Evolutionary conservation across 2,888 invertebrate genomes (phyloP).

Genomic region (Mongoloraphidia duomilia): DNA sequence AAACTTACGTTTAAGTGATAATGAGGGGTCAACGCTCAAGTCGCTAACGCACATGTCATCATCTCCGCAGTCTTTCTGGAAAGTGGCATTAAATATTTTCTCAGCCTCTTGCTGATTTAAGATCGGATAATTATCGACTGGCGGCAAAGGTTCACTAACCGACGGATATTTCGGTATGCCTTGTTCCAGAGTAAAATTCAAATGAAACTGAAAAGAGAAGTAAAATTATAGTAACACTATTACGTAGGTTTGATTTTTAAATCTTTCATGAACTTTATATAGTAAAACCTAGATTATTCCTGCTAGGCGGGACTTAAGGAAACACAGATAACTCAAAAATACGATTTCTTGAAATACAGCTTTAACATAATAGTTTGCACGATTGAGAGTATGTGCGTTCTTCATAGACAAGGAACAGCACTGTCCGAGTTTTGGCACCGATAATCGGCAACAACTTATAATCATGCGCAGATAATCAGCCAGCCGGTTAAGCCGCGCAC

Average conservation of each 20-base stretch:
- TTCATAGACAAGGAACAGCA: too few species aligned
- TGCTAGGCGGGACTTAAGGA: too few species aligned
- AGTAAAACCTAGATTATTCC: too few species aligned
- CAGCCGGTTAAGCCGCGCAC: too few species aligned
- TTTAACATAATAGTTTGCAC: too few species aligned
- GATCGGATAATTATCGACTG: constrained; percentile 69
- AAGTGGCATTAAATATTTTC: constrained; percentile 66
- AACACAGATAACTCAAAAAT: too few species aligned
- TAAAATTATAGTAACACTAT: background rate
- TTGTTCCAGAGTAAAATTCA: constrained; percentile 71
- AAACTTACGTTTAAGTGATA: constrained; percentile 28
- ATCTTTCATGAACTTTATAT: background rate
- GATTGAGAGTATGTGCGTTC: too few species aligned
- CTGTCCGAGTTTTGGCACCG: too few species aligned
- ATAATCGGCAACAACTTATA: too few species aligned
- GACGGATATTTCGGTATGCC: constrained; percentile 41
- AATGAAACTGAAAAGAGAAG: constrained; percentile 43
- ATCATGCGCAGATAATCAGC: too few species aligned
- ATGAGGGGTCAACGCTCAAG: constrained; percentile 47
- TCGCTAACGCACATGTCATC: constrained; percentile 81
- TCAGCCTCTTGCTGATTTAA: constrained; percentile 76
- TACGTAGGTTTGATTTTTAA: constrained; percentile 3
- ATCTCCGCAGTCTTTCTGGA: constrained; percentile 81
- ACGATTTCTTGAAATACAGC: too few species aligned
- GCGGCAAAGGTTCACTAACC: constrained; percentile 40